Conservation (phyloP, 2,888 invertebrate genomes). For the Hecatera dysodea region DNA sequence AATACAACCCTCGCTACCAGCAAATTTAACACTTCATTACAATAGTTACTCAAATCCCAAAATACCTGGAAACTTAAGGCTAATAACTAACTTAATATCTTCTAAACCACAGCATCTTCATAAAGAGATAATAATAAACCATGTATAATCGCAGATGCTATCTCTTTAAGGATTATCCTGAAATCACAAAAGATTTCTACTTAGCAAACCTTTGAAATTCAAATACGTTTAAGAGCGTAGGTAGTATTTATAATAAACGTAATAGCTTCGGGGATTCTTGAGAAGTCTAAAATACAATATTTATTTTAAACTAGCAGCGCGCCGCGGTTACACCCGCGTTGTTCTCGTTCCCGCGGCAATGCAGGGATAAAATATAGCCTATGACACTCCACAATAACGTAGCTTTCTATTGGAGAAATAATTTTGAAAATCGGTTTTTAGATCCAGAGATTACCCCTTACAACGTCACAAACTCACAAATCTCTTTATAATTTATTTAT, state of each 20-base stretch:
- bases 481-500: too few relatives aligned
- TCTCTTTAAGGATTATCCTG: not conserved
- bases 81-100: too few relatives aligned
- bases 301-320: too few relatives aligned
- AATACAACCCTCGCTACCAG: not conserved
- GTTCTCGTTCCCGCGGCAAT: too few relatives aligned
- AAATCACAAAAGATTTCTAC: not conserved
- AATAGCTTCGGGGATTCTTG: not conserved
- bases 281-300: not conserved
- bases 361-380: too few relatives aligned
- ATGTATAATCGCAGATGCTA: not conserved
- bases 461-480: too few relatives aligned
- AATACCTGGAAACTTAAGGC: not conserved
- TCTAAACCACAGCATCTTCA: not conserved
- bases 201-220: slow-evolving; percentile 1
- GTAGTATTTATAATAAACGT: not conserved
- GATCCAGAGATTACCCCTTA: too few relatives aligned
- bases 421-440: too few relatives aligned
- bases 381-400: too few relatives aligned
- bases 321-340: too few relatives aligned
- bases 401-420: too few relatives aligned
- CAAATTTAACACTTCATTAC: not conserved
- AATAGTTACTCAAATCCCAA: not conserved
- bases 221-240: not conserved
- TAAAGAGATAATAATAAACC: not conserved